Evolutionary conservation across 2,888 invertebrate genomes (phyloP), one percentile per base, ranked within the genome.

Genomic region (Xestia xanthographa): DNA sequence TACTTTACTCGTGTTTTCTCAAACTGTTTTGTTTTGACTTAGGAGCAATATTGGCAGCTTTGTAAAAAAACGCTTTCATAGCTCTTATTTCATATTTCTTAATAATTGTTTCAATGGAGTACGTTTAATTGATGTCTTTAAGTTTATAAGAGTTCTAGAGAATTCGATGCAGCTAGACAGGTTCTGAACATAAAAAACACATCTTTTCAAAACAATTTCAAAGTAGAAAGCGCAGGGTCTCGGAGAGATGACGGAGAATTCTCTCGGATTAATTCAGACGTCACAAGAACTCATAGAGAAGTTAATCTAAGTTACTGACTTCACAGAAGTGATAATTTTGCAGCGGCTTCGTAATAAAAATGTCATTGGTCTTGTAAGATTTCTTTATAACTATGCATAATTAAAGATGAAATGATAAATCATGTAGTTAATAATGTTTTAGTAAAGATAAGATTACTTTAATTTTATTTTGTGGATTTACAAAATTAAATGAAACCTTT

Each of bases 301-400:
- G 92, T 91, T 91, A 93, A 94, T 93, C 91, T 93, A 93, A 93
- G 92, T 94, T 93, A 89, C 83, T 82, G 87, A 88, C 86, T 91
- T 91, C 69, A 66, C 78, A 82, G 83, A 87, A 86, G 84, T 86
- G 87, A 91, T 90, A 90, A 92, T 91, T 90, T 90, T 90, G 85
- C 87, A 87, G 89, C 86, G 82, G 75, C 79, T 79, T 75, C 66
- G 77, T 80, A 75, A 79, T 85, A 82, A 82, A 88, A 87, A 41
- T 5, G 5, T 56, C 5, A 66, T 66, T 63, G 45, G 38, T 65
- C 29, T 60, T 68, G 22, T 26, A 66, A 56, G 17, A 43, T 66
- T 48, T 71, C 3, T 70, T 82, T 1, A 45, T 60, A 50, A n/a
- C 3, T 20, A 62, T 11, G 34, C 48, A 8, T 43, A 43, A 3